Conservation (phyloP, 2,797 vertebrate species). For the Heliangelus exortis region DNA sequence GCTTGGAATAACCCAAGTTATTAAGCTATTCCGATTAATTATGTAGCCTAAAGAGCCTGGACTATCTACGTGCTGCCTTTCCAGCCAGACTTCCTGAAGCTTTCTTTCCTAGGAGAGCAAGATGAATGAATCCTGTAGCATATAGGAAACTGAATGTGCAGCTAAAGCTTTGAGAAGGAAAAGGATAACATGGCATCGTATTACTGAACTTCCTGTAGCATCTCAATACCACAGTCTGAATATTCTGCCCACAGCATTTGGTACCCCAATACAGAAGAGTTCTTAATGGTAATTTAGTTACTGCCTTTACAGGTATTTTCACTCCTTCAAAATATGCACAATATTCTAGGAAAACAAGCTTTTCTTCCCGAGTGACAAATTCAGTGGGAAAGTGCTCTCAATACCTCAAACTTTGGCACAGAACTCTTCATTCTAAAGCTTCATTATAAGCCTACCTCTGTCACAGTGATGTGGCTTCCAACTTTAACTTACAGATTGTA, state of each 20-base stretch:
- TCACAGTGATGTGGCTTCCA: conserved; percentile 47
- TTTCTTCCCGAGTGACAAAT: neutral
- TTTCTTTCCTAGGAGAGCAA: conserved; percentile 23
- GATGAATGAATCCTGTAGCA: neutral
- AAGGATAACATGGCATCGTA: conserved; percentile 17
- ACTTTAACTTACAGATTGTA: neutral
- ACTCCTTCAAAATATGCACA: conserved; percentile 44
- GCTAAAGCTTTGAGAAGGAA: conserved; percentile 33
- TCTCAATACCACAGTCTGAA: conserved; percentile 1
- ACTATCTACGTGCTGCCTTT: conserved; percentile 32
- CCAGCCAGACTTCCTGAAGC: conserved; percentile 3
- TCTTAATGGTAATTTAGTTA: neutral
- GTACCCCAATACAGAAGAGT: neutral
- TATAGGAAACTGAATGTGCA: neutral
- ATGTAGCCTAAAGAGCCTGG: conserved; percentile 46
- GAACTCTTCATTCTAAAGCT: conserved; percentile 44
- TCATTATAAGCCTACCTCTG: conserved; percentile 68
- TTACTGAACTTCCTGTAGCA: conserved; percentile 23
- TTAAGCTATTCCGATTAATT: conserved; percentile 50
- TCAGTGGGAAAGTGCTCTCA: conserved; percentile 12
- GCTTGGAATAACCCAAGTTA: conserved; percentile 23
- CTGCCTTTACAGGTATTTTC: conserved; percentile 22
- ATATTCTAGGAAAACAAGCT: conserved; percentile 33
- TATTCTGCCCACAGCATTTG: conserved; percentile 3
- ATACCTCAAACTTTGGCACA: conserved; percentile 34